These are phyloP conservation scores for Brachyrhaphis roseni DNA, from an alignment of 2,797 vertebrate genomes.

Conservation along the genomic window DNA sequence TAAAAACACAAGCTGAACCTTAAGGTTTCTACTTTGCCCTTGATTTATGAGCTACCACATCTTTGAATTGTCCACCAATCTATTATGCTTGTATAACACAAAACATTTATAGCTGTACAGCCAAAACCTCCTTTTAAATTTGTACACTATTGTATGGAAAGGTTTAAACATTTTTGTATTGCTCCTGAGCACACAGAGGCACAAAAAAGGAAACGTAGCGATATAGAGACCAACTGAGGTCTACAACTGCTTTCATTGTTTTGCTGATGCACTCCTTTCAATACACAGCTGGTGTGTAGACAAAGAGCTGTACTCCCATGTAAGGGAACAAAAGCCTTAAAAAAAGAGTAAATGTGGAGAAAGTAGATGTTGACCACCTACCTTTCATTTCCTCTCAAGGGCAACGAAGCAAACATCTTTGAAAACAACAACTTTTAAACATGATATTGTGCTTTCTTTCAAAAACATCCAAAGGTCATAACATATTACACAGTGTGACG, in stretches of 20 bases:
- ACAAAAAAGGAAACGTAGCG: conserved; percentile 5
- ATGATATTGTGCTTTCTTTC: conserved; percentile 22
- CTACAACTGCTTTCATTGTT: conserved; percentile 9
- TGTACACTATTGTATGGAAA: background rate
- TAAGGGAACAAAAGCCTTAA: conserved; percentile 5
- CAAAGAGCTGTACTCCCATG: conserved; percentile 14
- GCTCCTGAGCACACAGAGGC: conserved; percentile 3
- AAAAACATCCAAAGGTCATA: conserved; percentile 24
- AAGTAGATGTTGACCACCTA: conserved; percentile 20
- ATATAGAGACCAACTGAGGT: conserved; percentile 13
- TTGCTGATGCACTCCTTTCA: conserved; percentile 28
- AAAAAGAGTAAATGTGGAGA: conserved; percentile 13
- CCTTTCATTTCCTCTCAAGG: conserved; percentile 59
- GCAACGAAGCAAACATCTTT: conserved; percentile 42
- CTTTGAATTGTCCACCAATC: background rate
- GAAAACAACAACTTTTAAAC: conserved; percentile 36
- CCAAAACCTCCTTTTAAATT: conserved; percentile 10
- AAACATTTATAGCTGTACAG: background rate
- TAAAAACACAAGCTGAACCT: background rate
- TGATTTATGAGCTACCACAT: background rate
- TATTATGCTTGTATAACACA: background rate
- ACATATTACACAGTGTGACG: conserved; percentile 7
- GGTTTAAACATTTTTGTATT: conserved; percentile 12
- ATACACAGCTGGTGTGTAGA: conserved; percentile 1
- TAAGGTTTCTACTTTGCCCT: conserved; percentile 2